Evolutionary conservation across 2,797 vertebrate genomes (phyloP).

Genomic region (Momotus momota): DNA sequence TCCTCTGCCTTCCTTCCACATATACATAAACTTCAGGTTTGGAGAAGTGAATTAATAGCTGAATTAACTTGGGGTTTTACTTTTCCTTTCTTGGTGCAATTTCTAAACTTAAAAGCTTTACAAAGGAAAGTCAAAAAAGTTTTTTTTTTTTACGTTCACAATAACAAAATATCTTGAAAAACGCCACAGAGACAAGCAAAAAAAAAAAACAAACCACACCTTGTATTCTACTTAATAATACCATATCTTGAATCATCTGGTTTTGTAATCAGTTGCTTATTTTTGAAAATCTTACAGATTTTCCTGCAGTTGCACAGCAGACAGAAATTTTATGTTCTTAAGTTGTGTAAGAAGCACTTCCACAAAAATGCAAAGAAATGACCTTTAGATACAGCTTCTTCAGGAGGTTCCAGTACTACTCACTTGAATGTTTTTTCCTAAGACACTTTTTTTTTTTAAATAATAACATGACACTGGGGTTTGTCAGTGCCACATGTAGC

Average conservation of each 20-base stretch:
- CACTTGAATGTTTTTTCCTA: background rate
- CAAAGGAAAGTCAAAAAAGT: background rate
- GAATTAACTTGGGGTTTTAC: background rate
- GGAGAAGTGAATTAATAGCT: background rate
- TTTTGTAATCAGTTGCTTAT: background rate
- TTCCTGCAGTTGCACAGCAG: background rate
- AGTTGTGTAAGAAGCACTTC: background rate
- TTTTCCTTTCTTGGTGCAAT: background rate
- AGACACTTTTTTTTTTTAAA: background rate
- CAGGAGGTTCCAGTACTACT: background rate
- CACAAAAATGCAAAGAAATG: background rate
- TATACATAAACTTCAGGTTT: background rate
- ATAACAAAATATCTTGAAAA: background rate
- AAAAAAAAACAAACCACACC: too few species aligned
- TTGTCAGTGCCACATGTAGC: background rate
- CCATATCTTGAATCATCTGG: rapidly evolving
- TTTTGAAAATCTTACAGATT: background rate
- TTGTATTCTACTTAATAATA: background rate
- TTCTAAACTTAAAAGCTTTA: background rate
- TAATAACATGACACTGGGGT: background rate
- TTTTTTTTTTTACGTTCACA: background rate
- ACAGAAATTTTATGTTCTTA: background rate
- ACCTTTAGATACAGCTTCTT: background rate
- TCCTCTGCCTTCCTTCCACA: background rate
- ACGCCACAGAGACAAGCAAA: background rate